phyloP scores from a whole-genome alignment of 2,888 invertebrate species.

The Cheilosia soror region DNA sequence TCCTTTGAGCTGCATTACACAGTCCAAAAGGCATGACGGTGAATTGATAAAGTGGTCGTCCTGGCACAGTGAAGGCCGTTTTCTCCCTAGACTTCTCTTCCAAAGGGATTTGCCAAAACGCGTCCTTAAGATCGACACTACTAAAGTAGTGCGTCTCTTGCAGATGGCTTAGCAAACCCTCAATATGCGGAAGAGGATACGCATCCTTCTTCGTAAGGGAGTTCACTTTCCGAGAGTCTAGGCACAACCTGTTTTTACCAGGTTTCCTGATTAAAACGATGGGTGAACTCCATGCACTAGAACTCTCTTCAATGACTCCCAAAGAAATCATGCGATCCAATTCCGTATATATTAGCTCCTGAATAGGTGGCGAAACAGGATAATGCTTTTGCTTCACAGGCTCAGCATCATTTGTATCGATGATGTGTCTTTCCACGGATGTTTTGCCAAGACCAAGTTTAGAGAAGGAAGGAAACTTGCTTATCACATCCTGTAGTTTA shows the following conservation, averaged over 20 bases:
- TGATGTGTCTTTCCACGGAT: not conserved
- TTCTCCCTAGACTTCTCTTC: too few species aligned
- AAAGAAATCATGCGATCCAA: conserved; percentile 21
- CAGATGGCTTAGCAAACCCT: conserved; percentile 10
- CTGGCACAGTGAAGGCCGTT: not conserved
- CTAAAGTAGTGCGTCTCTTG: conserved; percentile 5
- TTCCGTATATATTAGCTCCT: not conserved
- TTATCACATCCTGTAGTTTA: not conserved
- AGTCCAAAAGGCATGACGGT: conserved; percentile 6
- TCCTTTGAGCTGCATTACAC: conserved; percentile 1
- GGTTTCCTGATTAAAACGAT: conserved; percentile 1
- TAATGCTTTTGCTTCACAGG: conserved; percentile 11
- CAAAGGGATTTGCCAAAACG: conserved; percentile 1
- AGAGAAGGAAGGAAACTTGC: conserved; percentile 6
- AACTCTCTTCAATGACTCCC: conserved; percentile 25
- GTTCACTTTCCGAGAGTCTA: conserved; percentile 13
- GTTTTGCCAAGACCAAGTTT: conserved; percentile 23
- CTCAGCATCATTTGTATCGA: conserved; percentile 14
- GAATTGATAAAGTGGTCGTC: not conserved
- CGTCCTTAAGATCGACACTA: conserved; percentile 7
- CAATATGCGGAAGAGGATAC: not conserved
- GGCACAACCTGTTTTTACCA: not conserved
- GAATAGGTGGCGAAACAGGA: conserved; percentile 14
- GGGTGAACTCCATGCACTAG: conserved; percentile 15
- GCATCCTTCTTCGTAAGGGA: not conserved